phyloP scores from a whole-genome alignment of 2,888 invertebrate species.

The Heteropelma amictum region DNA sequence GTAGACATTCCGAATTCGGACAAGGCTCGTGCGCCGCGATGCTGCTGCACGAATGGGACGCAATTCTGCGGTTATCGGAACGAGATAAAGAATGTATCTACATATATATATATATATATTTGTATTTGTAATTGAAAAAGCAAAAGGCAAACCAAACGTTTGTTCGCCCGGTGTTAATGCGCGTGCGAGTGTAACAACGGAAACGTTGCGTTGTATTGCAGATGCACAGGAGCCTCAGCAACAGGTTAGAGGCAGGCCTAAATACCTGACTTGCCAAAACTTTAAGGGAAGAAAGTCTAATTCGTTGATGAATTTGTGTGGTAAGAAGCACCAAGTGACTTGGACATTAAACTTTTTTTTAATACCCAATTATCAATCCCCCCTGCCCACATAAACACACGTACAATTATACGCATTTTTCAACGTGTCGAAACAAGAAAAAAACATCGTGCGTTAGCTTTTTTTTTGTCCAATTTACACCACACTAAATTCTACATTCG shows the following conservation, averaged over 20 bases:
- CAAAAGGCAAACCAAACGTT: too few relatives aligned
- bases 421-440: conserved; percentile 12
- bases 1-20: conserved; percentile 52
- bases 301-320: conserved; percentile 97
- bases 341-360: conserved; percentile 62
- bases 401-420: conserved; percentile 14
- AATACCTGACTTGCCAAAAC: conserved; percentile 92
- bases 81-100: conserved; percentile 18
- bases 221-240: conserved; percentile 89
- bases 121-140: conserved; percentile 51
- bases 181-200: conserved; percentile 80
- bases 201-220: conserved; percentile 86
- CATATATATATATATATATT: conserved; percentile 14
- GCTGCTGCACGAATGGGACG: conserved; percentile 49
- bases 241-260: conserved; percentile 90
- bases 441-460: conserved; percentile 39
- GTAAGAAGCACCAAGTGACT: conserved; percentile 84
- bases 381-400: too few relatives aligned
- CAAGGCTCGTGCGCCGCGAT: conserved; percentile 48
- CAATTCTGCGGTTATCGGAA: conserved; percentile 28
- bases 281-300: conserved; percentile 95
- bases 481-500: conserved; percentile 32
- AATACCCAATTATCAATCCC: conserved; percentile 49
- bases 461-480: conserved; percentile 49
- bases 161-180: conserved; percentile 73